Conservation (phyloP, 1,140 invertebrate genomes). For the Fopius arisanus region DNA sequence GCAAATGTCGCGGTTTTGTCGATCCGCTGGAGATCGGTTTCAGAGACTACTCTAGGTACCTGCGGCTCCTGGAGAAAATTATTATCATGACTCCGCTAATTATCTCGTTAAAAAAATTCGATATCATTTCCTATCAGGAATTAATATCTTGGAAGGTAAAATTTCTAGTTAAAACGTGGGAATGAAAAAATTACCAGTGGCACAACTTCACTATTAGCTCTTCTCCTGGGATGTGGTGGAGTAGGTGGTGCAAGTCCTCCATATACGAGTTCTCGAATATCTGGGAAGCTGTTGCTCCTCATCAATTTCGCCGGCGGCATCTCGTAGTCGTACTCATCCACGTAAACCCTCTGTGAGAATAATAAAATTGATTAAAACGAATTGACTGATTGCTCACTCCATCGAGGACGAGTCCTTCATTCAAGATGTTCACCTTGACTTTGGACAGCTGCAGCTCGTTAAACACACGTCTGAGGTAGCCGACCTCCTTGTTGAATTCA, state of each 20-base stretch:
- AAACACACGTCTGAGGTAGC: slow-evolving; percentile 75
- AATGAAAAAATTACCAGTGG: slow-evolving; percentile 45
- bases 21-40: slow-evolving; percentile 78
- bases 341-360: slow-evolving; percentile 54
- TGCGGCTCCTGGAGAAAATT: slow-evolving; percentile 49
- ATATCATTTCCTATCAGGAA: slow-evolving; percentile 1
- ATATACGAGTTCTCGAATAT: slow-evolving; percentile 53
- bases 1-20: slow-evolving; percentile 80
- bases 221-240: slow-evolving; percentile 54
- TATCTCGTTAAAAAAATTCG: background rate
- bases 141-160: background rate
- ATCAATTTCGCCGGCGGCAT: slow-evolving; percentile 49
- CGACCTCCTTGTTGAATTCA: slow-evolving; percentile 79
- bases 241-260: slow-evolving; percentile 43
- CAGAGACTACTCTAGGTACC: slow-evolving; percentile 73
- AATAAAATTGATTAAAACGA: background rate
- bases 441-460: slow-evolving; percentile 82
- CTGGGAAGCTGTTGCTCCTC: slow-evolving; percentile 59
- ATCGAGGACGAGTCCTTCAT: background rate
- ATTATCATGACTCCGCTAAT: no score
- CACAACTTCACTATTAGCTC: slow-evolving; percentile 62
- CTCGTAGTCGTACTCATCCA: slow-evolving; percentile 56
- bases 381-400: slow-evolving; percentile 12
- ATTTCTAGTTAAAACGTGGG: no score
- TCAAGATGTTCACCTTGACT: slow-evolving; percentile 71